Conservation (phyloP, 1,140 invertebrate genomes). For the Telenomus remus region DNA sequence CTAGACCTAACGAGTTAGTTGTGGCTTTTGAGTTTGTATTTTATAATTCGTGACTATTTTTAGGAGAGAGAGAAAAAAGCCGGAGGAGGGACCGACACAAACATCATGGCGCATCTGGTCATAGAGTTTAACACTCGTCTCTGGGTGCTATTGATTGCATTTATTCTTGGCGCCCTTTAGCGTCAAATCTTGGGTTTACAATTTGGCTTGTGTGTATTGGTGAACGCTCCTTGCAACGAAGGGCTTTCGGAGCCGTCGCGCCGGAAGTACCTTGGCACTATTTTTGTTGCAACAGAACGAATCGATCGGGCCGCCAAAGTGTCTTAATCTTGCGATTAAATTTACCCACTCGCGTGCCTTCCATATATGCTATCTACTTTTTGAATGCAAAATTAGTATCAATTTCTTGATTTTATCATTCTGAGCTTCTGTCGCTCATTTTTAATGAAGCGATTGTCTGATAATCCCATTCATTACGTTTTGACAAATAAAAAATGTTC, state of each 20-base stretch:
- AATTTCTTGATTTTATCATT: constrained; percentile 7
- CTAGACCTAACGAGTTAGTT: no score
- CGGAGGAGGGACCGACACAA: constrained; percentile 3
- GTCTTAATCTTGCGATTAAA: constrained; percentile 21
- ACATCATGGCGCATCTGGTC: constrained; percentile 33
- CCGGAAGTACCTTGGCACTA: constrained; percentile 49
- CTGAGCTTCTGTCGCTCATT: no score
- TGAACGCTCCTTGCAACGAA: constrained; percentile 26
- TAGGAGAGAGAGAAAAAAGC: no score
- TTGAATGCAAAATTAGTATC: constrained; percentile 13
- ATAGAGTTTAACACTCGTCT: constrained; percentile 39
- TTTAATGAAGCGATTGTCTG: no score
- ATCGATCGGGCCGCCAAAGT: constrained; percentile 19
- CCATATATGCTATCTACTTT: background rate
- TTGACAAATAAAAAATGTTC: no score
- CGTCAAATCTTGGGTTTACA: constrained; percentile 59
- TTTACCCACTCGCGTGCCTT: constrained; percentile 13
- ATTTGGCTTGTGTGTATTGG: constrained; percentile 7
- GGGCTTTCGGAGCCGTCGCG: constrained; percentile 36
- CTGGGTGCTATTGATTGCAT: constrained; percentile 66
- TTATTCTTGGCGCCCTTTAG: constrained; percentile 67
- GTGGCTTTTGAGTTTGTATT: no score
- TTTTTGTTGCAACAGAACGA: constrained; percentile 27
- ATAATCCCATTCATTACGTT: no score
- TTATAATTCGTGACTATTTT: no score